Evolutionary conservation across 1,140 invertebrate genomes (phyloP).

Genomic region (Leptinotarsa undecemlineata): DNA sequence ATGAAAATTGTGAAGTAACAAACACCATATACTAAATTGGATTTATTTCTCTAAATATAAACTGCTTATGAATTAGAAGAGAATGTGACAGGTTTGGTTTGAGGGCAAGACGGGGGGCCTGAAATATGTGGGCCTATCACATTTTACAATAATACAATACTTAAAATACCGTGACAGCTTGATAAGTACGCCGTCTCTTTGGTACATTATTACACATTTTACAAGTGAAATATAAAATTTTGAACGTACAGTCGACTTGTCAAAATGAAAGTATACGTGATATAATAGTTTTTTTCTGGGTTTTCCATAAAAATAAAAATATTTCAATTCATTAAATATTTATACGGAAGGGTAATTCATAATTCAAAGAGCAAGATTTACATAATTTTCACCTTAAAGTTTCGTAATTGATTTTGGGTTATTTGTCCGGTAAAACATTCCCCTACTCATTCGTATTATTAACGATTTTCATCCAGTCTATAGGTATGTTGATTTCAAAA

Average conservation of each 20-base stretch:
- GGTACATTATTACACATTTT: conserved; percentile 57
- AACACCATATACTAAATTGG: conserved; percentile 19
- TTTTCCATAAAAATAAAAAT: too few species aligned
- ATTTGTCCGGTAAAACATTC: too few species aligned
- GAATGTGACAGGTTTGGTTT: conserved; percentile 55
- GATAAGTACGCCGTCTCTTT: conserved; percentile 54
- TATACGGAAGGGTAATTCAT: too few species aligned
- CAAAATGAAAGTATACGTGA: background rate
- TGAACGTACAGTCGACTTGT: background rate
- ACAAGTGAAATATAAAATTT: conserved; percentile 32
- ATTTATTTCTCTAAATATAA: conserved; percentile 56
- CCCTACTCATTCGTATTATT: too few species aligned
- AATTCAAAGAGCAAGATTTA: too few species aligned
- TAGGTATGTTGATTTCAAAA: too few species aligned
- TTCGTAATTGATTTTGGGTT: too few species aligned
- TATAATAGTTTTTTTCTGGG: background rate
- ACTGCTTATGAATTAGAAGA: conserved; percentile 54
- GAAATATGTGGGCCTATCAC: conserved; percentile 54
- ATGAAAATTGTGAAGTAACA: background rate
- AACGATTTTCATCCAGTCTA: too few species aligned
- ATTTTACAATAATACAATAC: conserved; percentile 56
- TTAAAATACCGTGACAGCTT: conserved; percentile 55
- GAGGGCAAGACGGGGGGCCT: conserved; percentile 53
- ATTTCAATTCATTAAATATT: too few species aligned
- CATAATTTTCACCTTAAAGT: too few species aligned